These are phyloP conservation scores for Cichladusa arquata DNA, from an alignment of 2,113 vertebrate genomes.

Conservation along the genomic window DNA sequence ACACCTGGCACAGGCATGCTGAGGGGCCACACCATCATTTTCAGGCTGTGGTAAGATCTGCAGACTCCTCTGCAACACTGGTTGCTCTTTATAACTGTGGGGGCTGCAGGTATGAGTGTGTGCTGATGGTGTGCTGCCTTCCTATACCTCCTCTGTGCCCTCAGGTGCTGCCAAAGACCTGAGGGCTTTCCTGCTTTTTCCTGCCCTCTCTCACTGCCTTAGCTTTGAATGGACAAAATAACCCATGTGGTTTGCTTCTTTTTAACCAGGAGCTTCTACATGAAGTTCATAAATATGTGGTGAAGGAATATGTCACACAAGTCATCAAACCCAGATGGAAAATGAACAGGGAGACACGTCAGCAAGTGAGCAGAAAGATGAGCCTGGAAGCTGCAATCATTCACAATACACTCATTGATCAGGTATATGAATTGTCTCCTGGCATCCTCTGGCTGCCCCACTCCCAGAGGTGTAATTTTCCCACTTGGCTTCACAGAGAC, in stretches of 20 bases:
- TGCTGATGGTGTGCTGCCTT: not conserved
- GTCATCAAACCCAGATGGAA: conserved; percentile 45
- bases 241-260: not conserved
- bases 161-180: not conserved
- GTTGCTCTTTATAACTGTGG: not conserved
- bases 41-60: not conserved
- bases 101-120: rapidly evolving
- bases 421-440: conserved; percentile 54
- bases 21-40: not conserved
- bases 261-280: conserved; percentile 62
- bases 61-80: rapidly evolving
- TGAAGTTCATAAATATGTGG: conserved; percentile 56
- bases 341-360: conserved; percentile 3
- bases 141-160: not conserved
- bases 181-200: not conserved
- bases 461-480: not conserved
- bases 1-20: rapidly evolving
- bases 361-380: conserved; percentile 64
- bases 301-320: conserved; percentile 64
- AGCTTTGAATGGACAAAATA: not conserved
- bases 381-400: conserved; percentile 57
- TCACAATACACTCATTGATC: not conserved
- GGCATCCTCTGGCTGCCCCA: not conserved
- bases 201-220: not conserved
- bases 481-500: not conserved